phyloP scores from a whole-genome alignment of 2,888 invertebrate species.

The Conchocele bisecta region DNA sequence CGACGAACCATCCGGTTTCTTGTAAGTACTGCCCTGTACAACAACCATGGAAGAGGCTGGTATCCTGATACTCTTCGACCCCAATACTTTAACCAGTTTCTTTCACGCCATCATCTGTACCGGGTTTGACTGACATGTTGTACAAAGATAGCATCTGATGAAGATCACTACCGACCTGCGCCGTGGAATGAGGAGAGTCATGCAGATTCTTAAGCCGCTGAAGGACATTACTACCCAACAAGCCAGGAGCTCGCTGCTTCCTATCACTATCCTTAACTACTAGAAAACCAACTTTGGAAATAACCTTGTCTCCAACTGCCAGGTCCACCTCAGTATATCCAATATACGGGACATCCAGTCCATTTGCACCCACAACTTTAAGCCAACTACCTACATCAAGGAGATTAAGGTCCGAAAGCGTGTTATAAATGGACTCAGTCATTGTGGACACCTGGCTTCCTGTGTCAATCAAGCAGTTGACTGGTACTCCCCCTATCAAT shows the following conservation, averaged over 20 bases:
- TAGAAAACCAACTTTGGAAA: background rate
- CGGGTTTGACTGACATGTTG: background rate
- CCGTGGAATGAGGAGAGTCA: background rate
- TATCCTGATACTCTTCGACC: background rate
- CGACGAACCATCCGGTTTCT: background rate
- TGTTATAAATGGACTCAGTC: background rate
- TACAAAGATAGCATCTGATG: background rate
- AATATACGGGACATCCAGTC: background rate
- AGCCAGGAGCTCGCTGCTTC: background rate
- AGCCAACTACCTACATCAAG: background rate
- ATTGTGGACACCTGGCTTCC: background rate
- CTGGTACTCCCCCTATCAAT: background rate
- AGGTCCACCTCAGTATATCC: background rate
- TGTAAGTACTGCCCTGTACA: background rate
- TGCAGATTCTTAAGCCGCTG: background rate
- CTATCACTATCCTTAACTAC: background rate
- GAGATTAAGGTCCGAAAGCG: background rate
- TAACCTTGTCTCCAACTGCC: background rate
- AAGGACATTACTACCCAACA: background rate
- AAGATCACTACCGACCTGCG: background rate
- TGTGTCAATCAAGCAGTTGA: background rate
- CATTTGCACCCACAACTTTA: background rate
- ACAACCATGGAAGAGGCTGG: slow-evolving; percentile 9
- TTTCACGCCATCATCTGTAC: background rate
- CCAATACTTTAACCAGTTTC: background rate